A percentile compares a stretch with the other conserved stretches of the same genome.
Evolutionary conservation across 2,113 vertebrate species (phyloP).

Genomic region (Odocoileus hemionus): DNA sequence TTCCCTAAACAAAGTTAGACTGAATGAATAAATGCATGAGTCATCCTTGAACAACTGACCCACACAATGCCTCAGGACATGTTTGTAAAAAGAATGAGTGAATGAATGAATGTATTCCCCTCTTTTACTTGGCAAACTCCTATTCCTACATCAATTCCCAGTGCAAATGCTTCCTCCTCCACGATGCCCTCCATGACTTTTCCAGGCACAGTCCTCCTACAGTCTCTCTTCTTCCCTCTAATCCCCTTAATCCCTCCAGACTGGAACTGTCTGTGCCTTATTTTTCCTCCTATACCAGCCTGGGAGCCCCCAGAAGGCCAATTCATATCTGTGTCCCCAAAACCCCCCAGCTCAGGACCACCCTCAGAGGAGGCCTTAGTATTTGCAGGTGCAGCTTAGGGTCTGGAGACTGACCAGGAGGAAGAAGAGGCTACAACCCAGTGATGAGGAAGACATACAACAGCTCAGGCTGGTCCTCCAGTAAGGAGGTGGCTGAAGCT

Average conservation of each 20-base stretch:
- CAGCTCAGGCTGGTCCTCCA: too few relatives aligned
- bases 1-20: background rate
- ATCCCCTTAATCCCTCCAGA: background rate
- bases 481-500: background rate
- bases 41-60: background rate
- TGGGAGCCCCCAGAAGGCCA: background rate
- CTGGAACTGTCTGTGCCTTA: background rate
- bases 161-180: background rate
- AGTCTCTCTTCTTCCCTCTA: background rate
- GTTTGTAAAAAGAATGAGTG: background rate
- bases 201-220: background rate
- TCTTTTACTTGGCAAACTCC: background rate
- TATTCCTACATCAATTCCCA: background rate
- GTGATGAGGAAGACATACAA: background rate
- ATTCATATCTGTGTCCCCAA: background rate
- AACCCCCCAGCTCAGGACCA: background rate
- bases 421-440: background rate
- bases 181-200: background rate
- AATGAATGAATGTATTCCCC: background rate
- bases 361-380: background rate
- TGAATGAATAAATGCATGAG: background rate
- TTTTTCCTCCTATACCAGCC: background rate
- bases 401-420: background rate
- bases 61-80: too few relatives aligned
- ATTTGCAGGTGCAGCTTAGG: background rate